phyloP scores from a whole-genome alignment of 2,113 vertebrate genomes.

The Pristiophorus japonicus region DNA sequence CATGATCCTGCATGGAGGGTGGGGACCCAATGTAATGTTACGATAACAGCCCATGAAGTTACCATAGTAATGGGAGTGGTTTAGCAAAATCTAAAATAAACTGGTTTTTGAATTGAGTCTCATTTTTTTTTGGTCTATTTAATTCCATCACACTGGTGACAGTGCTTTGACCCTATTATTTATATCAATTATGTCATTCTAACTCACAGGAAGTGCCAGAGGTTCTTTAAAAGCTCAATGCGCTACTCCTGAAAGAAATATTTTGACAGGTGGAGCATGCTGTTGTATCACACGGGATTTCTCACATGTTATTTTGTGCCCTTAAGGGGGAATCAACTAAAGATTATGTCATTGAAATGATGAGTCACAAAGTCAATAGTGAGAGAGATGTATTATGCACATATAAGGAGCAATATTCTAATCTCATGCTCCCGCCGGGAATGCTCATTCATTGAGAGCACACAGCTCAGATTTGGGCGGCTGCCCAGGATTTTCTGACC shows the following conservation, averaged over 20 bases:
- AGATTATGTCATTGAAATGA: background rate
- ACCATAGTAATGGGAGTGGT: background rate
- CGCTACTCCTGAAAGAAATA: background rate
- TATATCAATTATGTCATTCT: background rate
- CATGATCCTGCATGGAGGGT: background rate
- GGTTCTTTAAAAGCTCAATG: background rate
- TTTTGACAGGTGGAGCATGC: background rate
- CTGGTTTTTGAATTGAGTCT: background rate
- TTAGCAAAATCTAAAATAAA: background rate
- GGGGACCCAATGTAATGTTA: background rate
- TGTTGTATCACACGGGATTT: background rate
- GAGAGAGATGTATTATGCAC: background rate
- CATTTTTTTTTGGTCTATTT: background rate
- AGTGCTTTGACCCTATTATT: background rate
- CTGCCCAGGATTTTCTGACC: no score
- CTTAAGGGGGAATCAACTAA: background rate
- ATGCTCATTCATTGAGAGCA: background rate
- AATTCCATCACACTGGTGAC: background rate
- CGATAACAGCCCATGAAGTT: background rate
- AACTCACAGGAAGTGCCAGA: background rate
- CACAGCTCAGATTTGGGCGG: no score
- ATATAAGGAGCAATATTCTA: background rate
- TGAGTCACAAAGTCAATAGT: background rate
- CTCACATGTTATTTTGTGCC: background rate
- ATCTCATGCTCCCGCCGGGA: background rate